Evolutionary conservation across 2,888 invertebrate genomes (phyloP), one percentile per base, ranked within the genome.

Genomic region (Drosophila affinis): DNA sequence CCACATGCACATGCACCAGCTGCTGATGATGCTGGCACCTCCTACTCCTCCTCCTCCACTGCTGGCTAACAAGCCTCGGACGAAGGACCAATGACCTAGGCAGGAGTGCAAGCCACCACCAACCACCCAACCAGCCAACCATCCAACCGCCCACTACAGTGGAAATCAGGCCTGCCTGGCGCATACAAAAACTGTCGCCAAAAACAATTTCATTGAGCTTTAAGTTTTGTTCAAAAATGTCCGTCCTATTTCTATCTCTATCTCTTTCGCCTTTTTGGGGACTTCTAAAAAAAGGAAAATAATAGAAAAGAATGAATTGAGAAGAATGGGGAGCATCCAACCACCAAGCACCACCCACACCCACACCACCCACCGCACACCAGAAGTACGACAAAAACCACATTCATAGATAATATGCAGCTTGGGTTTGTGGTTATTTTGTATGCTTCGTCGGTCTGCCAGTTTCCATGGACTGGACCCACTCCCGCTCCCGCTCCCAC

Each of bases 331-430:
- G n/a, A 44, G 51, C 34, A 34, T 24, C 17, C 21, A 21, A 21
- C 21, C 21, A 21, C 21, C 21, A 21, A 21, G 21, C 21, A 44
- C 32, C 52, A 59, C 34, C n/a, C 58, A 51, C 18, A n/a, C 52
- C 51, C 14, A 27, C 44, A 17, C 68, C 55, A 52, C 39, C 56
- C 74, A 60, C 62, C 60, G 45, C 58, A 32, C 34, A 21, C 52
- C 60, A 65, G 58, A 61, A 45, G 63, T 32, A 76, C 56, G 62
- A 54, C 70, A 60, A 72, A 73, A 84, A 75, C 78, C 85, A 84
- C 89, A 88, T 87, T 87, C 89, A 89, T 86, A 86, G 86, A 86
- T 86, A 86, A 86, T 86, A 82, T 84, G 89, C 89, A 87, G 89
- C 89, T 76, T 78, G 76, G 88, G 87, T 76, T 88, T 86, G 84